Conservation (phyloP, 1,140 invertebrate genomes). For the Daktulosphaira vitifoliae region DNA sequence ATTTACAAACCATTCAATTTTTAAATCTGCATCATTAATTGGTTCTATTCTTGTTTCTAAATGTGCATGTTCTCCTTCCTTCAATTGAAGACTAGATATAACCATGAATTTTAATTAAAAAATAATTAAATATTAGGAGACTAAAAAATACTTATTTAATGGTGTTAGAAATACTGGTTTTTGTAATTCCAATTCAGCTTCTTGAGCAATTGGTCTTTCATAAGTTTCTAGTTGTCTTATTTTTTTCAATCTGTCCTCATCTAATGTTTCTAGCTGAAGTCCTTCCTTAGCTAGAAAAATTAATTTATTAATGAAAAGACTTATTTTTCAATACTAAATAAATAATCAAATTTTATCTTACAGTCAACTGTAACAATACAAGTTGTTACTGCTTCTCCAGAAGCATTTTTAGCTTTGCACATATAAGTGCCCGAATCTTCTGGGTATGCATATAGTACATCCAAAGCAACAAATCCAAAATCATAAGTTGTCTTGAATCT, state of each 20-base stretch:
- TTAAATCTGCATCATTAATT: conserved; percentile 87
- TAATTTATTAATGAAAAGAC: background rate
- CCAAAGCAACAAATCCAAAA: conserved; percentile 90
- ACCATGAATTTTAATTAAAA: conserved; percentile 4
- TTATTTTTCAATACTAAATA: background rate
- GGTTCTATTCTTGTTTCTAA: conserved; percentile 92
- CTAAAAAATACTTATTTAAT: conserved; percentile 51
- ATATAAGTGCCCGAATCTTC: conserved; percentile 93
- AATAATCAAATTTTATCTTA: conserved; percentile 44
- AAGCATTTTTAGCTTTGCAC: conserved; percentile 84
- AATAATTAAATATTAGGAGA: background rate
- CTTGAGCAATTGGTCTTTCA: conserved; percentile 62
- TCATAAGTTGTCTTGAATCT: conserved; percentile 89
- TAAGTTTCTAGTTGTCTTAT: conserved; percentile 80
- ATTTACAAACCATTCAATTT: conserved; percentile 93
- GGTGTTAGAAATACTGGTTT: conserved; percentile 80
- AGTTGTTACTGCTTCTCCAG: conserved; percentile 86
- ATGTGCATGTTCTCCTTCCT: conserved; percentile 86
- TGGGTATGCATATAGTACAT: conserved; percentile 91
- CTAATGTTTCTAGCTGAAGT: conserved; percentile 76
- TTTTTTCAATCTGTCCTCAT: conserved; percentile 78
- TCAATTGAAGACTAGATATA: conserved; percentile 60
- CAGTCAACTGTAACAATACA: conserved; percentile 74
- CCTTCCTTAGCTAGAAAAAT: conserved; percentile 62
- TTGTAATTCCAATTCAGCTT: conserved; percentile 66